Base-by-base conservation (phyloP, 2,113 vertebrate species). In the Camelus bactrianus region DNA sequence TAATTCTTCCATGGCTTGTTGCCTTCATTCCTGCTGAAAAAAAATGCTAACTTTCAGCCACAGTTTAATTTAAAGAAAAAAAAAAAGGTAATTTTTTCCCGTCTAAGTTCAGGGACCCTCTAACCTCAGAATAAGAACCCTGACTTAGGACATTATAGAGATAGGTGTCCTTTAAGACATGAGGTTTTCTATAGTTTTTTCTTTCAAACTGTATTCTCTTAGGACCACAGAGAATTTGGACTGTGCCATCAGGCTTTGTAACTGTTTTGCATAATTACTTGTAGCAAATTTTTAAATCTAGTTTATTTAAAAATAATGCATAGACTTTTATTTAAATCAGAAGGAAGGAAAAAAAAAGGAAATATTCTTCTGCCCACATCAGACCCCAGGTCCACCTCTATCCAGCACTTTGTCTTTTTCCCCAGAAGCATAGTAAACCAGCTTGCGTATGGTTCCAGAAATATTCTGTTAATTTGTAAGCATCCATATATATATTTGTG, bases 41-140 rank as follows among this genome's bases (percentile, higher is more conserved):
- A n/a, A 93, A 81, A 88, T 65, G 84, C 38, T 94, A 62, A 82
- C 35, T 94, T 93, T 77, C 72, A 89, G 56, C 65, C 88, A 93
- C 92, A 93, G 35, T 2, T 89, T 94, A 76, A 3, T 84, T 65
- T 58, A 11, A 24, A 56, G 3, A 56, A 6, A 8, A 1, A 69
- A 56, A 22, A 16, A 62, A 38, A 30, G 7, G 20, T n/a, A 50
- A 35, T 95, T 92, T 84, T 84, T 85, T 75, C 62, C 64, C 35
- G n/a, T 65, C 24, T 69, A 65, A 94, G 20, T 95, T 92, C 75
- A 86, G 6, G 24, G n/a, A 73, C 20, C 26, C 35, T 42, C 2
- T 30, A 50, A 26, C 19, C n/a, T 42, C 62, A 91, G 32, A 70
- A 50, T 93, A 86, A 93, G 42, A 72, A 52, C 11, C 32, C 22